Conservation (phyloP, 2,113 vertebrate species). For the Solenodon paradoxus region DNA sequence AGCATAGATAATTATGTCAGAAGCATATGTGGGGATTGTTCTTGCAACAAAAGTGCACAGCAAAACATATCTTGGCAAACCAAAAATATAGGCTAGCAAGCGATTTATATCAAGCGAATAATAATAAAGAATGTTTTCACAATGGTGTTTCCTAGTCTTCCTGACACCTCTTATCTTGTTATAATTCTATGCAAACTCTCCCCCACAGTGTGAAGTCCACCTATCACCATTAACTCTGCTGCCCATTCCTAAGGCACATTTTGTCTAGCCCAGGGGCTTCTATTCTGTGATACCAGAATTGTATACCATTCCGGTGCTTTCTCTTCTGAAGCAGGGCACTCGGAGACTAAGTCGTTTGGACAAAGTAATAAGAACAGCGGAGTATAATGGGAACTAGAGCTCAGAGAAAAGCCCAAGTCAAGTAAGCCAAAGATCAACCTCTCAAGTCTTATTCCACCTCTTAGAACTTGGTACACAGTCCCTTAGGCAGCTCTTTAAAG, state of each 20-base stretch:
- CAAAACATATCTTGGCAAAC: slow-evolving; percentile 85
- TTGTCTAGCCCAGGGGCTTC: not conserved
- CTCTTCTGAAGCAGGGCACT: not conserved
- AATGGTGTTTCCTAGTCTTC: slow-evolving; percentile 61
- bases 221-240: not conserved
- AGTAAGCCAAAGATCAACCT: not conserved
- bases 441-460: not conserved
- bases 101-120: slow-evolving; percentile 74
- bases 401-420: slow-evolving; percentile 11
- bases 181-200: not conserved
- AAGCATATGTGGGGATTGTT: slow-evolving; percentile 84
- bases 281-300: not conserved
- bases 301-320: not conserved
- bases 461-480: not conserved
- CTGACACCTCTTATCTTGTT: not conserved
- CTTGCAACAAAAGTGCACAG: slow-evolving; percentile 86
- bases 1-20: slow-evolving; percentile 92
- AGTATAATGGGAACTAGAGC: not conserved
- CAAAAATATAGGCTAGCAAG: slow-evolving; percentile 80
- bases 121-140: slow-evolving; percentile 74
- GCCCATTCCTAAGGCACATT: not conserved
- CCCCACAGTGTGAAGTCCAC: not conserved
- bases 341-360: not conserved
- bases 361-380: not conserved
- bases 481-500: not conserved